phyloP scores from a whole-genome alignment of 2,797 vertebrate species.

The Spinus olivaceus region DNA sequence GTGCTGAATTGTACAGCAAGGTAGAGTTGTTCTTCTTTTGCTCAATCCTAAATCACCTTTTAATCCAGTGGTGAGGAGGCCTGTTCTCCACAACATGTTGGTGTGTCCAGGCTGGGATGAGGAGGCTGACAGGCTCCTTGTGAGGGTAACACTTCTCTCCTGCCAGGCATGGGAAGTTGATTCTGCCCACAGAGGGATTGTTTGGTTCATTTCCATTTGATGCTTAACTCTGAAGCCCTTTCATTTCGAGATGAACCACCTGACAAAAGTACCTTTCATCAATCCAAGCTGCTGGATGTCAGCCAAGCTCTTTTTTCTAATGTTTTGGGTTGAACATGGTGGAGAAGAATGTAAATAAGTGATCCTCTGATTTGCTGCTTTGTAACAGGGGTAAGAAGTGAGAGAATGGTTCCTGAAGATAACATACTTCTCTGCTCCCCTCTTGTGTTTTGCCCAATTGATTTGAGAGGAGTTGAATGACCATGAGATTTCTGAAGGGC shows the following conservation, averaged over 20 bases:
- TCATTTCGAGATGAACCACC: neutral
- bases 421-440: neutral
- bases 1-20: neutral
- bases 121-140: rapidly evolving
- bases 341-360: neutral
- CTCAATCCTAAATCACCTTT: neutral
- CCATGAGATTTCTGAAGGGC: neutral
- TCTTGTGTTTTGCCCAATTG: neutral
- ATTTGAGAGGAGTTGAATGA: neutral
- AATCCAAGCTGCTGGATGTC: neutral
- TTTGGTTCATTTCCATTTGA: neutral
- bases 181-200: rapidly evolving
- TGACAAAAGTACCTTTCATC: neutral
- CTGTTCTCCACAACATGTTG: rapidly evolving
- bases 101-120: neutral
- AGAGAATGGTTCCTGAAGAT: neutral
- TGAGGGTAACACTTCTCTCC: neutral
- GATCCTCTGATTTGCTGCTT: neutral
- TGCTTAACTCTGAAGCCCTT: neutral
- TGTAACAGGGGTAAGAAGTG: neutral
- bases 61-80: neutral
- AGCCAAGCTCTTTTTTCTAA: neutral
- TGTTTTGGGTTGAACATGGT: neutral
- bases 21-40: neutral
- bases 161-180: neutral